Evolutionary conservation across 2,113 vertebrate species (phyloP).

Genomic region (Thunnus maccoyii): DNA sequence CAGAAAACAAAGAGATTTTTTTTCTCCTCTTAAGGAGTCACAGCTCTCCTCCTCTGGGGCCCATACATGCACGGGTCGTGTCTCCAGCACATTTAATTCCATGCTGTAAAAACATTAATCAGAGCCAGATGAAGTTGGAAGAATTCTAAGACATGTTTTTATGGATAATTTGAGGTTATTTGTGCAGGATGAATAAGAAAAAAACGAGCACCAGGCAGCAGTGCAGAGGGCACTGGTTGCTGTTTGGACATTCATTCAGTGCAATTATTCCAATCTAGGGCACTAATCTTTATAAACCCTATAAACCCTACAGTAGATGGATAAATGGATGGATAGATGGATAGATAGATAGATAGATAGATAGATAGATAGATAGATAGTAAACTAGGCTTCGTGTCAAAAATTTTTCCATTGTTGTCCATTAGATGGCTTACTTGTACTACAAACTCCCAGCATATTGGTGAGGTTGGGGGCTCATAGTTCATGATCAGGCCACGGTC

Average conservation of each 20-base stretch:
- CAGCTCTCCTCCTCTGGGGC: slow-evolving; percentile 73
- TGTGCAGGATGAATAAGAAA: slow-evolving; percentile 82
- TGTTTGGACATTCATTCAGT: slow-evolving; percentile 57
- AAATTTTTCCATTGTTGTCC: slow-evolving; percentile 73
- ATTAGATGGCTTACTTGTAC: slow-evolving; percentile 86
- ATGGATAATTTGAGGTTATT: slow-evolving; percentile 87
- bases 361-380: background rate
- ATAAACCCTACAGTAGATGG: slow-evolving; percentile 15
- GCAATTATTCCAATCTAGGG: slow-evolving; percentile 55
- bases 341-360: slow-evolving; percentile 41
- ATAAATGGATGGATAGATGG: background rate
- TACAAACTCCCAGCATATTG: slow-evolving; percentile 52
- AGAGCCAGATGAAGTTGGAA: slow-evolving; percentile 84
- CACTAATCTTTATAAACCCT: slow-evolving; percentile 50
- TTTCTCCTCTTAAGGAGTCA: slow-evolving; percentile 64
- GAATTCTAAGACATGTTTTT: slow-evolving; percentile 81
- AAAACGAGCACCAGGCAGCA: slow-evolving; percentile 73
- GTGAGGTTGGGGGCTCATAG: slow-evolving; percentile 56
- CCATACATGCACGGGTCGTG: slow-evolving; percentile 71
- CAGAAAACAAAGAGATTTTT: slow-evolving; percentile 68
- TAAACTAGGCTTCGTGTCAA: background rate
- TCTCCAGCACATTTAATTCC: slow-evolving; percentile 83
- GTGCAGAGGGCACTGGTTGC: slow-evolving; percentile 52
- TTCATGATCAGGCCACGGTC: slow-evolving; percentile 67
- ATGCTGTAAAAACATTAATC: slow-evolving; percentile 85